Base-by-base conservation (phyloP, 2,113 vertebrate species). In the Fregata magnificens region DNA sequence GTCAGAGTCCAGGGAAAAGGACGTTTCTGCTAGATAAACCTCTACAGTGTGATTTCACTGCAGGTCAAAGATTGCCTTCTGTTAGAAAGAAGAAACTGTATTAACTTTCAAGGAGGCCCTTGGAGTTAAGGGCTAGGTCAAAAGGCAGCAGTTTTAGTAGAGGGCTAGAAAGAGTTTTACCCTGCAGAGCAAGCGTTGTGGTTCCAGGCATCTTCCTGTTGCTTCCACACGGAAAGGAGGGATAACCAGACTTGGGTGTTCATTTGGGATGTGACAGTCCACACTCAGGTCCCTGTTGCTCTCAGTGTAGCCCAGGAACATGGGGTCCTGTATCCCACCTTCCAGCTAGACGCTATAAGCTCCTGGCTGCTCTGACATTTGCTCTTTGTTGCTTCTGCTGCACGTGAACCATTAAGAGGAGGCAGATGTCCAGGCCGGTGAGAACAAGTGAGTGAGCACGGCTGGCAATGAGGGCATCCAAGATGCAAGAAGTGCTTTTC, bases 391-490 rank as follows among this genome's bases (percentile, higher is more conserved):
- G 7, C 17, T 72, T 45, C 49, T 52, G 9, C 21, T 86, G 31
- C 32, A 29, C 1, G 1, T 5, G 11, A 5, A 47, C 34, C 7
- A 9, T 36, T 44, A 56, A 61, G 82, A 86, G 15, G 0, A 1
- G 3, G 12, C 53, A 77, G 26, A 31, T 52, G 6, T 69, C 24
- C 62, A 61, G 49, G 13, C 5, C 7, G 4, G 13, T 59, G 47
- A 67, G 22, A 55, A 9, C 40, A 29, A 65, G 38, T 10, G 47
- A 34, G 15, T 50, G 24, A 72, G 13, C 3, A 14, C 2, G 2
- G 32, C 21, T n/a, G 34, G 9, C 40, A 16, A 4, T 8, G 15
- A 6, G 42, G 29, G 5, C 10, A 69, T 11, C 53, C 1, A 5
- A 38, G 47, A 62, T 31, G 10, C 17, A 38, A 61, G 16, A 28